phyloP scores from a whole-genome alignment of 2,888 invertebrate species.

The Gerris lacustris region DNA sequence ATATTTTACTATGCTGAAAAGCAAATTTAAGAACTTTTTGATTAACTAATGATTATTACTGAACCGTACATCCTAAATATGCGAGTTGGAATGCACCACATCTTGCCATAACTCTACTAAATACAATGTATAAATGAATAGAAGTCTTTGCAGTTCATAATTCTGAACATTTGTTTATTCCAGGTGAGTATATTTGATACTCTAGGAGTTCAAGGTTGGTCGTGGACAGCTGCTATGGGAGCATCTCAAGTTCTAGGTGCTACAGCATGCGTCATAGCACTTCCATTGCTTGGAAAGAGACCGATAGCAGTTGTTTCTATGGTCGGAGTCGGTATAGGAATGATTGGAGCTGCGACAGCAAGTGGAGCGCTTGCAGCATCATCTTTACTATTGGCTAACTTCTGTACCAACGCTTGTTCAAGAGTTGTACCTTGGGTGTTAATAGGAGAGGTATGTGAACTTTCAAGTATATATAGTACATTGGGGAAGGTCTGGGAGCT shows the following conservation, averaged over 20 bases:
- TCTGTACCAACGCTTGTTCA: constrained; percentile 56
- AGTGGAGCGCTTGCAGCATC: constrained; percentile 51
- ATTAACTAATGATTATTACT: too few relatives aligned
- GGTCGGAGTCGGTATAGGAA: constrained; percentile 51
- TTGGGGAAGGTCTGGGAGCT: too few relatives aligned
- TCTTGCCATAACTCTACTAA: too few relatives aligned
- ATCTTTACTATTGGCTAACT: constrained; percentile 51
- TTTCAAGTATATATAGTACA: background rate
- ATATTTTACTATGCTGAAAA: too few relatives aligned
- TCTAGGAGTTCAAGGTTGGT: background rate
- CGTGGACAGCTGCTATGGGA: background rate
- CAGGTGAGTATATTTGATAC: background rate
- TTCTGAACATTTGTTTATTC: background rate
- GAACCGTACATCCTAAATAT: too few relatives aligned
- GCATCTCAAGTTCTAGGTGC: background rate
- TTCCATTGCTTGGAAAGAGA: constrained; percentile 12
- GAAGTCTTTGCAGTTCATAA: too few relatives aligned
- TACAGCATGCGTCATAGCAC: background rate
- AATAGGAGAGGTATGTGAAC: constrained; percentile 54
- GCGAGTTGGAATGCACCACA: too few relatives aligned
- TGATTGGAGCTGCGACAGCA: constrained; percentile 44
- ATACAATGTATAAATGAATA: too few relatives aligned
- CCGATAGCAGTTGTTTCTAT: constrained; percentile 19
- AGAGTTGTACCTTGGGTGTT: constrained; percentile 66
- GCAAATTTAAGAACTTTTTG: too few relatives aligned